Evolutionary conservation across 2,797 vertebrate species (phyloP).

Genomic region (Hipposideros larvatus): DNA sequence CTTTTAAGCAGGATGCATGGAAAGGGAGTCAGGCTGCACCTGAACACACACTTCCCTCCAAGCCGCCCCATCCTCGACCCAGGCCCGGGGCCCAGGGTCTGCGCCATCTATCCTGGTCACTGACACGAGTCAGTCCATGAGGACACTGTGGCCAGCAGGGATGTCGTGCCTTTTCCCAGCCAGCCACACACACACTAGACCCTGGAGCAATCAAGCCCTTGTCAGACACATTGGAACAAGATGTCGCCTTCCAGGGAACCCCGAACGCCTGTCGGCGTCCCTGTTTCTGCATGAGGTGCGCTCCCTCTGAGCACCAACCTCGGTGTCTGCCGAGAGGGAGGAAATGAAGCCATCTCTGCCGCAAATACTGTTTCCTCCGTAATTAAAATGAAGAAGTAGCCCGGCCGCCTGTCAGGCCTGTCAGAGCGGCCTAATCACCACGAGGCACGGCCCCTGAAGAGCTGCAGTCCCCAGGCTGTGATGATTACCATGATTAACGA

Average conservation of each 20-base stretch:
- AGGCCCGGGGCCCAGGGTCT: not conserved
- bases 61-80: too few species aligned
- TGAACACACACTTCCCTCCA: not conserved
- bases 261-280: not conserved
- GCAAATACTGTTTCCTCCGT: not conserved
- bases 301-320: not conserved
- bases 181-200: not conserved
- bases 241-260: too few species aligned
- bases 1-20: fast-evolving
- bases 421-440: not conserved
- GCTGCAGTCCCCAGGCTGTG: not conserved
- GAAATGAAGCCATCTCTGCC: not conserved
- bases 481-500: not conserved
- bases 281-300: fast-evolving
- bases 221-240: not conserved
- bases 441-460: not conserved
- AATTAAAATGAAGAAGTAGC: not conserved
- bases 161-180: fast-evolving
- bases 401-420: not conserved
- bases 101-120: not conserved
- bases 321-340: fast-evolving
- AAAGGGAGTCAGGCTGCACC: not conserved
- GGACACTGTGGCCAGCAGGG: not conserved
- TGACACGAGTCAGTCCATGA: fast-evolving
- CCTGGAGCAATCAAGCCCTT: not conserved